Evolutionary conservation across 2,797 vertebrate species (phyloP), one percentile per base, ranked within the genome.

Genomic region (Myotis myotis): DNA sequence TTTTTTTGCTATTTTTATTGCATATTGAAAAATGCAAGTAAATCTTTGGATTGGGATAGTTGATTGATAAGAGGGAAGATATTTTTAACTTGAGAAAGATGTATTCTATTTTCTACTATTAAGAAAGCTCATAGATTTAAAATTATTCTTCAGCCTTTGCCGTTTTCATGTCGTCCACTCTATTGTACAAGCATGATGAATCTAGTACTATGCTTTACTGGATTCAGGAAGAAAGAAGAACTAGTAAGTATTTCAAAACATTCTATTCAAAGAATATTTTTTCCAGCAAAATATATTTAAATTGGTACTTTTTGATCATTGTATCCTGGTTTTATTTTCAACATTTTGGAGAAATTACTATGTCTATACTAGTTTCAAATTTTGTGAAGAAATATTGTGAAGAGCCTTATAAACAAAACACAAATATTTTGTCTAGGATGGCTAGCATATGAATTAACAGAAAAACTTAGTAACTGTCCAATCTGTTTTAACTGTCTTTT

Each of bases 211-310:
- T 99, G 99, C 97, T 99, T 99, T 96, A 99, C 99, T 1, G 99
- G 99, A 93, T 99, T 99, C 98, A 99, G 99, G 88, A 99, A 99
- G 98, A 99, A 99, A 97, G 99, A 99, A 5, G 99, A 99, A 97
- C 98, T 99, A 97, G 99, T 99, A 98, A 99, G 99, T 97, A 76
- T n/a, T 79, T 62, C 13, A 49, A 89, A 76, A 62, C 23, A 41
- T 38, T 79, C 13, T 74, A 74, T 38, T 92, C 38, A 89, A 74
- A 38, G 16, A 60, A 49, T 80, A 33, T 25, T 93, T 81, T 72
- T 75, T 36, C 33, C 22, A 49, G 30, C 11, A 92, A 75, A 70
- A 78, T 62, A 72, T 66, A 33, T 76, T 79, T 64, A 88, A 90
- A 44, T 72, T 94, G 44, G 4, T 36, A 30, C 17, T 38, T 60